A percentile compares a stretch with the other conserved stretches of the same genome.
Evolutionary conservation across 2,888 invertebrate species (phyloP).

Genomic region (Leucania comma): DNA sequence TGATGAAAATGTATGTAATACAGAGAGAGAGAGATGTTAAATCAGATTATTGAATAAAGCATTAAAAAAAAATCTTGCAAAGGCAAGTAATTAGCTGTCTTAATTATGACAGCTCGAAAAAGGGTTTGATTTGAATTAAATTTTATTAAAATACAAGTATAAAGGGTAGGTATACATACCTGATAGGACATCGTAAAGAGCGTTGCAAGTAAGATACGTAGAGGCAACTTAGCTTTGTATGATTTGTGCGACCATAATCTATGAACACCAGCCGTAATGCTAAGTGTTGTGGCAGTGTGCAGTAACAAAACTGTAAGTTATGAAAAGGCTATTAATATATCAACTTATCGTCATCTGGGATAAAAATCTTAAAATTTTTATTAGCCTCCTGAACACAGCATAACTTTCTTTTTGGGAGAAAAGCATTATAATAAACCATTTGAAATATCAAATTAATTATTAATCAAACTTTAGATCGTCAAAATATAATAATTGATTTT

Average conservation of each 20-base stretch:
- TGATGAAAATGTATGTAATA: neutral
- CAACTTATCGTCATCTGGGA: too few relatives aligned
- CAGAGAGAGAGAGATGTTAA: neutral
- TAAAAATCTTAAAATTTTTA: too few relatives aligned
- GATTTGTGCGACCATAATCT: constrained; percentile 39
- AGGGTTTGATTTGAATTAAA: neutral
- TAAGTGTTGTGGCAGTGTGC: neutral
- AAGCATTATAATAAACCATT: too few relatives aligned
- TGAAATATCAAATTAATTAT: too few relatives aligned
- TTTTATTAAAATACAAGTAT: neutral
- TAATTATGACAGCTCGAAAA: too few relatives aligned
- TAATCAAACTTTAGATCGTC: too few relatives aligned
- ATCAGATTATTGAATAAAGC: neutral
- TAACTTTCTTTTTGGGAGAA: too few relatives aligned
- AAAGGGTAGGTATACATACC: neutral
- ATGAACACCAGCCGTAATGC: constrained; percentile 21
- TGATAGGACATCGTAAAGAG: constrained; percentile 21
- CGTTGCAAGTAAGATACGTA: constrained; percentile 15
- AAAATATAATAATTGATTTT: too few relatives aligned
- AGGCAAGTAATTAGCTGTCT: too few relatives aligned
- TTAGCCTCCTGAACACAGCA: too few relatives aligned
- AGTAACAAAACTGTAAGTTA: neutral
- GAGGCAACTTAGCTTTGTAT: constrained; percentile 30
- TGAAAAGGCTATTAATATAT: neutral
- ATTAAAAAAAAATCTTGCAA: neutral